These are phyloP conservation scores for Nymphalis c-album DNA, from an alignment of 2,888 invertebrate species.

Conservation along the genomic window DNA sequence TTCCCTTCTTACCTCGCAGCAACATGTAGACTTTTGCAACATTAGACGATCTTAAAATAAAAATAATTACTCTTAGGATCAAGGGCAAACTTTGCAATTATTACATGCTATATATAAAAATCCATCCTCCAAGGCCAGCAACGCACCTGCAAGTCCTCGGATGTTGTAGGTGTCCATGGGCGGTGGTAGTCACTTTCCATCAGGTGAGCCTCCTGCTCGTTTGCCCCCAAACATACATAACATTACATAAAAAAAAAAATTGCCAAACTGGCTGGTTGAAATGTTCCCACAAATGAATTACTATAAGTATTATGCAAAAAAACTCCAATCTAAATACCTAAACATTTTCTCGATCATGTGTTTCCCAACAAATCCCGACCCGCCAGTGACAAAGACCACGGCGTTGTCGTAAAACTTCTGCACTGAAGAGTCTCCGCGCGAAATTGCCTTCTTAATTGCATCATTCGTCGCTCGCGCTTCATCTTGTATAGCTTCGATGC, in stretches of 20 bases:
- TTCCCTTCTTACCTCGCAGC: neutral
- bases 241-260: too few species aligned
- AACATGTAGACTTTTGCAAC: constrained; percentile 5
- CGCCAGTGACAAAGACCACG: constrained; percentile 2
- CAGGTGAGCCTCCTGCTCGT: too few species aligned
- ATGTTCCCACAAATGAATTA: too few species aligned
- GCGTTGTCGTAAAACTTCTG: constrained; percentile 3
- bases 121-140: too few species aligned
- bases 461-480: neutral
- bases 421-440: neutral
- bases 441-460: neutral
- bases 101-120: too few species aligned
- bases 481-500: neutral
- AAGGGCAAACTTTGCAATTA: neutral
- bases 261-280: too few species aligned
- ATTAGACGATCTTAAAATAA: neutral
- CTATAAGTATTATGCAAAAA: too few species aligned
- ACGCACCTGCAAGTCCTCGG: too few species aligned
- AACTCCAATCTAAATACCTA: neutral
- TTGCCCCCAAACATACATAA: too few species aligned
- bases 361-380: constrained; percentile 8
- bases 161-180: too few species aligned
- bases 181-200: too few species aligned
- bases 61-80: too few species aligned
- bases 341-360: constrained; percentile 5